phyloP scores from a whole-genome alignment of 2,797 vertebrate species.

The Thunnus albacares region DNA sequence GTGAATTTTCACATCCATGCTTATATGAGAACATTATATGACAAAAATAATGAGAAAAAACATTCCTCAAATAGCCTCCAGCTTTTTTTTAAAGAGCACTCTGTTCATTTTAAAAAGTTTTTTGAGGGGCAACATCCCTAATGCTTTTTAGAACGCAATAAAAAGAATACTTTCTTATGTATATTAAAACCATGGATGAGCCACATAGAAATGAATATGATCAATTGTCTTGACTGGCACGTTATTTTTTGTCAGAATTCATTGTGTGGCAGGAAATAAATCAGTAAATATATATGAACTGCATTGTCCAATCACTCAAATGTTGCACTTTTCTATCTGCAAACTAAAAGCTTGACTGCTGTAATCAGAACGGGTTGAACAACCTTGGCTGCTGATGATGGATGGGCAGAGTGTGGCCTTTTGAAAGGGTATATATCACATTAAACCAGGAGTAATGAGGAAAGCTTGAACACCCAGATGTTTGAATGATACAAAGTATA shows the following conservation, averaged over 20 bases:
- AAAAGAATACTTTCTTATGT: neutral
- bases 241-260: slow-evolving; percentile 36
- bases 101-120: neutral
- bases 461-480: slow-evolving; percentile 81
- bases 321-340: slow-evolving; percentile 53
- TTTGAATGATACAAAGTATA: slow-evolving; percentile 81
- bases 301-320: slow-evolving; percentile 59
- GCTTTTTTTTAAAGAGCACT: neutral
- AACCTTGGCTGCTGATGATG: slow-evolving; percentile 82
- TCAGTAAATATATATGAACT: slow-evolving; percentile 38
- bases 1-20: slow-evolving; percentile 7
- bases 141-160: too few species aligned
- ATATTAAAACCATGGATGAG: slow-evolving; percentile 1
- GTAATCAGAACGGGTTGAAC: slow-evolving; percentile 81
- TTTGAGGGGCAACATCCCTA: neutral
- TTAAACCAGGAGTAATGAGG: slow-evolving; percentile 88
- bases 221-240: slow-evolving; percentile 14
- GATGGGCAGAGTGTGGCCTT: slow-evolving; percentile 84
- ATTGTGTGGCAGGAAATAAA: slow-evolving; percentile 28
- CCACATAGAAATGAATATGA: neutral
- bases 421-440: slow-evolving; percentile 88
- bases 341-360: slow-evolving; percentile 73
- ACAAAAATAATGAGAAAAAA: slow-evolving; percentile 13
- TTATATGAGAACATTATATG: slow-evolving; percentile 9
- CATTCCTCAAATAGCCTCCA: slow-evolving; percentile 12